Conservation (phyloP, 1,140 invertebrate species). For the Ooceraea biroi region DNA sequence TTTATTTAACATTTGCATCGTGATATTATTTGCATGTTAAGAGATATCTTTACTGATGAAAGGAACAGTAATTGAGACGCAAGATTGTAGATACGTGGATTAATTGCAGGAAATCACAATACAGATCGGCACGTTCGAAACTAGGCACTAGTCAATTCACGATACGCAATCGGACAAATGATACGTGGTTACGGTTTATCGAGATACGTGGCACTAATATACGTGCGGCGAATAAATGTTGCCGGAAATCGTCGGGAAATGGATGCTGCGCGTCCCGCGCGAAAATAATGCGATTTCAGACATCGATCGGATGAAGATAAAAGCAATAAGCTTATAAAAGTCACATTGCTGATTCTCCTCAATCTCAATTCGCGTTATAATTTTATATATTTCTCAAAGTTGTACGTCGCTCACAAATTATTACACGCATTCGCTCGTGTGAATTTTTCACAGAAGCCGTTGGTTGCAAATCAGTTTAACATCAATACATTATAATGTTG, state of each 20-base stretch:
- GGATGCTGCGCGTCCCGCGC: constrained; percentile 23
- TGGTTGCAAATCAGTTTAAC: constrained; percentile 21
- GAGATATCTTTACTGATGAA: background rate
- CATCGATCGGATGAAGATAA: background rate
- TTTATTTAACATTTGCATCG: background rate
- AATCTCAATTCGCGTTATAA: constrained; percentile 23
- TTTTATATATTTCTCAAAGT: background rate
- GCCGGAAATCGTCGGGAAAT: constrained; percentile 57
- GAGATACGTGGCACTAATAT: constrained; percentile 50
- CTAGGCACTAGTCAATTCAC: constrained; percentile 62
- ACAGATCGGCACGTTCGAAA: constrained; percentile 53
- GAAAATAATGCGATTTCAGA: constrained; percentile 35
- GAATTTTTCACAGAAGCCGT: constrained; percentile 2
- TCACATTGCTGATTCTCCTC: constrained; percentile 33
- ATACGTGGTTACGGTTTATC: constrained; percentile 49
- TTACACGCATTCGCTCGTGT: background rate
- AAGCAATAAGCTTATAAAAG: background rate
- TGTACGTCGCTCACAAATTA: background rate
- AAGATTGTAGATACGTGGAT: constrained; percentile 35
- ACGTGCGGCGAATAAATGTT: constrained; percentile 62
- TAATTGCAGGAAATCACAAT: constrained; percentile 65
- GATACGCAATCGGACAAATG: constrained; percentile 55
- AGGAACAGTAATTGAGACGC: background rate
- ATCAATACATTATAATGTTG: constrained; percentile 25
- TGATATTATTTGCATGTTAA: background rate